Conservation (phyloP, 2,888 invertebrate species). For the Blera fallax region DNA sequence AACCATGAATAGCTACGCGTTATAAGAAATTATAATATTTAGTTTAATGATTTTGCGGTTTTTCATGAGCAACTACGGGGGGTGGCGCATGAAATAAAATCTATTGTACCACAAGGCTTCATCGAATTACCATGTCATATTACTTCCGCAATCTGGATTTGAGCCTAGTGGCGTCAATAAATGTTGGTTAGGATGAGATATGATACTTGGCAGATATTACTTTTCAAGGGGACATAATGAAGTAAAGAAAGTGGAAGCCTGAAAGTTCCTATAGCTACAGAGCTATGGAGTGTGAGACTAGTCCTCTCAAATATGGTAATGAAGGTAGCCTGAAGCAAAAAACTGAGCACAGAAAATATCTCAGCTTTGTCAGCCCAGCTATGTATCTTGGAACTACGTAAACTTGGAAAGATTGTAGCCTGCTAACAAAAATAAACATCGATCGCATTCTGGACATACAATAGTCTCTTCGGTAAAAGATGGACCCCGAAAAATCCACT, state of each 20-base stretch:
- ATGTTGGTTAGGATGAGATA: neutral
- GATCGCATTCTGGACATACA: too few relatives aligned
- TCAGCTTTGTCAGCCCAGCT: too few relatives aligned
- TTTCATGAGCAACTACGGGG: neutral
- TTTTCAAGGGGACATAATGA: neutral
- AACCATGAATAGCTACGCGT: neutral
- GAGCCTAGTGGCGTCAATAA: neutral
- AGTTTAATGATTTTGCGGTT: conserved; percentile 2
- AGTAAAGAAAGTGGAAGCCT: neutral
- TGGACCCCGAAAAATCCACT: too few relatives aligned
- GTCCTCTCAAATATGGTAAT: too few relatives aligned
- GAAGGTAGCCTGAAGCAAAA: too few relatives aligned
- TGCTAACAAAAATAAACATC: too few relatives aligned
- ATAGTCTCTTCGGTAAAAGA: too few relatives aligned
- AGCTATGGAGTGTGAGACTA: too few relatives aligned
- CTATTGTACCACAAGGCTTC: neutral
- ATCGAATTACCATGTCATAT: neutral
- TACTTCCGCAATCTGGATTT: neutral
- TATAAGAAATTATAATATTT: conserved; percentile 4
- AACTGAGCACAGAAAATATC: too few relatives aligned
- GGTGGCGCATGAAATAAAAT: neutral
- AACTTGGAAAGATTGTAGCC: too few relatives aligned
- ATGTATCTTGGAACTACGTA: too few relatives aligned
- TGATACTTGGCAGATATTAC: neutral
- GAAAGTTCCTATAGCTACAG: too few relatives aligned